Percentiles rank a stretch among this genome's conserved stretches.
phyloP scores from a whole-genome alignment of 2,797 vertebrate species.

The Austrolebias charrua region DNA sequence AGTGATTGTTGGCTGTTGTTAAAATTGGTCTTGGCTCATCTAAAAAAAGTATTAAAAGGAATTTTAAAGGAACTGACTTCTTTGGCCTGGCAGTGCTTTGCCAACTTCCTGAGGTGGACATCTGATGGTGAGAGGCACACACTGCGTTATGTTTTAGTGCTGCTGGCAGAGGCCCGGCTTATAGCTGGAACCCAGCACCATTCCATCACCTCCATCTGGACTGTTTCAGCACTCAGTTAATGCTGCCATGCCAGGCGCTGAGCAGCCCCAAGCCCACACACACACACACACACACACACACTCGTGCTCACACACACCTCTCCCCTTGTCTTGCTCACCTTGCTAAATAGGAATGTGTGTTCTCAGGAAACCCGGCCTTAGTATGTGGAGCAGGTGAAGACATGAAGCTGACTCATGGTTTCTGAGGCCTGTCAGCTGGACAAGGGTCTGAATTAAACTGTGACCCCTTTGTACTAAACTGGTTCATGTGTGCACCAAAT shows the following conservation, averaged over 20 bases:
- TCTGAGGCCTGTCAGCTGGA: constrained; percentile 69
- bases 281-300: too few species aligned
- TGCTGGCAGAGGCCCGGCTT: constrained; percentile 61
- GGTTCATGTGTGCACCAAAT: constrained; percentile 24
- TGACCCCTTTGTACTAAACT: constrained; percentile 52
- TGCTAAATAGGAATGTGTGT: constrained; percentile 76
- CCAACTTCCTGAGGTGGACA: constrained; percentile 53
- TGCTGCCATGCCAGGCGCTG: constrained; percentile 49
- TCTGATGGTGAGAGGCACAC: constrained; percentile 55
- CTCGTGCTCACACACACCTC: constrained; percentile 55
- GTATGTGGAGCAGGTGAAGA: constrained; percentile 76
- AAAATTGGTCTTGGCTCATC: constrained; percentile 57
- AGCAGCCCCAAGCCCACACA: constrained; percentile 65
- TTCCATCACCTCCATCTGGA: constrained; percentile 76
- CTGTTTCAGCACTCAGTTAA: constrained; percentile 57
- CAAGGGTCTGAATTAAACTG: constrained; percentile 47
- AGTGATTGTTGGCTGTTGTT: constrained; percentile 17
- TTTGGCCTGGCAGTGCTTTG: constrained; percentile 68
- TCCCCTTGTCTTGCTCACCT: constrained; percentile 67
- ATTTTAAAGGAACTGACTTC: constrained; percentile 56
- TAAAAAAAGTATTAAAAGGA: constrained; percentile 55
- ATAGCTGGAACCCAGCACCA: constrained; percentile 68
- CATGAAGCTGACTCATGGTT: constrained; percentile 69
- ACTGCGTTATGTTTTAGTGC: constrained; percentile 77
- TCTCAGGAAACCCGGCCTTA: constrained; percentile 73